Conservation (phyloP, 2,888 invertebrate species). For the Patella caerulea region DNA sequence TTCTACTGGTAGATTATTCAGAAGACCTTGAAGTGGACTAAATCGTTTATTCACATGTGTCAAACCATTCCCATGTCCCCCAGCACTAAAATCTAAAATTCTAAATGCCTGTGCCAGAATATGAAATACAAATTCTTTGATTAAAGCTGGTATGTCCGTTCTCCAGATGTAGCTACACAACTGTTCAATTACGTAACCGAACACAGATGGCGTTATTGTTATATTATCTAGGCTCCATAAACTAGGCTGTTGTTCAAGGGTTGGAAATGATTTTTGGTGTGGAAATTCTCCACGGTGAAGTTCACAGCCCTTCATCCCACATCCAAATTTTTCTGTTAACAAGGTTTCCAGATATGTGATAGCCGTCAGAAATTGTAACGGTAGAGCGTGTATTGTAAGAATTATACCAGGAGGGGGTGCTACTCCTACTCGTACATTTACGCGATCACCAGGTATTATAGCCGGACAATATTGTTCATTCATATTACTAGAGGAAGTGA, state of each 20-base stretch:
- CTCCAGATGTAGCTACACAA: slow-evolving; percentile 65
- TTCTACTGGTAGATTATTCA: slow-evolving; percentile 63
- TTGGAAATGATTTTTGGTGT: slow-evolving; percentile 30
- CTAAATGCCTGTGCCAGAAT: slow-evolving; percentile 66
- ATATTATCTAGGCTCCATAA: slow-evolving; percentile 64
- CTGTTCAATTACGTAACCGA: slow-evolving; percentile 64
- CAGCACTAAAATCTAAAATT: slow-evolving; percentile 61
- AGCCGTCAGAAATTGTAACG: slow-evolving; percentile 69
- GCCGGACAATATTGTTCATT: slow-evolving; percentile 67
- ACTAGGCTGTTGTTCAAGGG: slow-evolving; percentile 48
- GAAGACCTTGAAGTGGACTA: slow-evolving; percentile 55
- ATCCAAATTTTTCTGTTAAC: slow-evolving; percentile 61
- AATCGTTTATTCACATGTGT: slow-evolving; percentile 48
- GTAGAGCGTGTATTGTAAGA: slow-evolving; percentile 69
- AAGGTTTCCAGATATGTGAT: slow-evolving; percentile 69
- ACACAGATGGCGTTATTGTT: slow-evolving; percentile 56
- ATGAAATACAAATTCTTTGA: slow-evolving; percentile 69
- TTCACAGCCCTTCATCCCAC: slow-evolving; percentile 57
- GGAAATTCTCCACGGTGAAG: slow-evolving; percentile 33
- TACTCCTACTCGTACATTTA: slow-evolving; percentile 62
- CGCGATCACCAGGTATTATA: slow-evolving; percentile 65
- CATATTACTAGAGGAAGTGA: slow-evolving; percentile 57
- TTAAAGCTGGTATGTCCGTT: slow-evolving; percentile 64
- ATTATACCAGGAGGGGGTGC: slow-evolving; percentile 64
- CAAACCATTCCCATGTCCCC: slow-evolving; percentile 29